Percentiles rank a stretch among this genome's conserved stretches.
phyloP scores from a whole-genome alignment of 2,797 vertebrate genomes.

The Salarias fasciatus region DNA sequence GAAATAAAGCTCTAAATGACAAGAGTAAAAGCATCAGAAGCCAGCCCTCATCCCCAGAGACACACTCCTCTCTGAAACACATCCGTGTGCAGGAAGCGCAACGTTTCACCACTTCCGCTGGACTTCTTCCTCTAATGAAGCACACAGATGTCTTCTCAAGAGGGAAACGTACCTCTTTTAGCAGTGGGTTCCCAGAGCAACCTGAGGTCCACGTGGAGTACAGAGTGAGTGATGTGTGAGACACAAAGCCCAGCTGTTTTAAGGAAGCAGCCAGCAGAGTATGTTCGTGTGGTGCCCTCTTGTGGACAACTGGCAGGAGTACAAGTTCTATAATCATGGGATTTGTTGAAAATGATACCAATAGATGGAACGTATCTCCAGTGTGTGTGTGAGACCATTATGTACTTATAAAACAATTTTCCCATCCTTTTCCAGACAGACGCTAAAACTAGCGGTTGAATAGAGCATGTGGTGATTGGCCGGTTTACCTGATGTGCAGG shows the following conservation, averaged over 20 bases:
- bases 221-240: no score
- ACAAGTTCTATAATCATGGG: conserved; percentile 12
- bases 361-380: no score
- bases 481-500: conserved; percentile 95
- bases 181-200: conserved; percentile 8
- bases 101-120: background rate
- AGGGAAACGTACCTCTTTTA: conserved; percentile 47
- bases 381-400: no score
- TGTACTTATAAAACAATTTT: no score
- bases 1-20: conserved; percentile 25
- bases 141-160: conserved; percentile 32
- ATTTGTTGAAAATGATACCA: conserved; percentile 11
- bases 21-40: conserved; percentile 23
- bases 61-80: conserved; percentile 16
- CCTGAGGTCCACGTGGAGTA: background rate
- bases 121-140: conserved; percentile 1
- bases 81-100: background rate
- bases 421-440: no score
- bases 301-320: conserved; percentile 51
- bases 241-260: no score
- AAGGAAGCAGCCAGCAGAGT: background rate
- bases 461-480: conserved; percentile 43
- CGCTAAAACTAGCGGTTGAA: background rate
- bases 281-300: conserved; percentile 60
- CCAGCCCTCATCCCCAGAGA: conserved; percentile 1